Evolutionary conservation across 2,797 vertebrate genomes (phyloP).

Genomic region (Tangara arthus): DNA sequence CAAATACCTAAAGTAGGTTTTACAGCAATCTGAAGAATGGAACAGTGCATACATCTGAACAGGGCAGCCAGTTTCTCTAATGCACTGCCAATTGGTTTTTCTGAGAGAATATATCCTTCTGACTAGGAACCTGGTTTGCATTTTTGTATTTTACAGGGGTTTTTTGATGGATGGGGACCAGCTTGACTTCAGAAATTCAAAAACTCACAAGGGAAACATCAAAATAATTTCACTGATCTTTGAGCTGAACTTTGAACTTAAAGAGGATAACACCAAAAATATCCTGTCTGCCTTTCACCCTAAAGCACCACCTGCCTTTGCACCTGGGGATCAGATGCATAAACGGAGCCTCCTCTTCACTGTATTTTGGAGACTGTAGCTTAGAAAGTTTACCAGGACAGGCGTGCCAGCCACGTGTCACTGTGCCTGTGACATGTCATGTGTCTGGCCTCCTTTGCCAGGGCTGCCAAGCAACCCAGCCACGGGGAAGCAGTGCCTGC

Average conservation of each 20-base stretch:
- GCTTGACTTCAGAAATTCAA: not conserved
- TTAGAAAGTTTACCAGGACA: not conserved
- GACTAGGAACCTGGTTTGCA: not conserved
- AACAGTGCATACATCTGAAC: accelerated
- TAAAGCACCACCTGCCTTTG: not conserved
- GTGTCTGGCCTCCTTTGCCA: not conserved
- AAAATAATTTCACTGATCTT: not conserved
- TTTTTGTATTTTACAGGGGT: not conserved
- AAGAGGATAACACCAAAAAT: not conserved
- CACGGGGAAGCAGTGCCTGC: not conserved
- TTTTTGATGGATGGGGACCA: not conserved
- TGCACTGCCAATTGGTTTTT: not conserved
- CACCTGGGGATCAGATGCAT: not conserved
- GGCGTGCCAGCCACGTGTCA: not conserved
- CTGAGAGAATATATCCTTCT: not conserved
- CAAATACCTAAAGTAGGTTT: not conserved
- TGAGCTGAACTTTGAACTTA: not conserved
- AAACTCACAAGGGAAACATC: not conserved
- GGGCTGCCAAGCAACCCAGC: not conserved
- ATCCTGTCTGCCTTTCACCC: not conserved
- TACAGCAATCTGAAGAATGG: not conserved
- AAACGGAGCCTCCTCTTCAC: not conserved
- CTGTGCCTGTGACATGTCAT: not conserved
- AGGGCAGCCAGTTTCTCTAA: not conserved
- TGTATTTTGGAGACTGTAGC: accelerated